Percentiles rank a stretch among this genome's conserved stretches.
Conservation (phyloP, 2,888 invertebrate genomes). For the Cancer borealis region DNA sequence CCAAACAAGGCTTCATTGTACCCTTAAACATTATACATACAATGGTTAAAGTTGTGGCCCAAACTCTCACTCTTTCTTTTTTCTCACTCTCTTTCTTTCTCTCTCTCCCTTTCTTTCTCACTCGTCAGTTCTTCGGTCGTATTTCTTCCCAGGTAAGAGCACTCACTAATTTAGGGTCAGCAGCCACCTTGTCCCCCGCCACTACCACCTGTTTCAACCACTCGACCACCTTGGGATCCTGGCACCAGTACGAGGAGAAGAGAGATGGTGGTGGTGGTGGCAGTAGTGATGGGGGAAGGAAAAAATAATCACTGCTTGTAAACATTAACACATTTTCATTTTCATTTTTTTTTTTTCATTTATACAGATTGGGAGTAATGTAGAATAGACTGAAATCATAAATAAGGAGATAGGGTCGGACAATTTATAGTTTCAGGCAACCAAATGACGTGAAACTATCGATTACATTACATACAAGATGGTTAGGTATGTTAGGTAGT, state of each 20-base stretch:
- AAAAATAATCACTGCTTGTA: too few relatives aligned
- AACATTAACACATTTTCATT: too few relatives aligned
- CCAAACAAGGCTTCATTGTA: background rate
- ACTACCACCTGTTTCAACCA: constrained; percentile 78
- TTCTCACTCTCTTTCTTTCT: background rate
- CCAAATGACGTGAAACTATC: too few relatives aligned
- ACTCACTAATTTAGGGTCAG: constrained; percentile 78
- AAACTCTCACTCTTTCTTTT: background rate
- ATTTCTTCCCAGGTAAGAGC: constrained; percentile 61
- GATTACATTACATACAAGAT: too few relatives aligned
- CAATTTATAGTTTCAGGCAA: too few relatives aligned
- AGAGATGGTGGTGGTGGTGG: background rate
- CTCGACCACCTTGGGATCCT: constrained; percentile 78
- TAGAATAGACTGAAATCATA: too few relatives aligned
- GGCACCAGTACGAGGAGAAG: background rate
- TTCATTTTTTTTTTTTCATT: too few relatives aligned
- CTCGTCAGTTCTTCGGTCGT: constrained; percentile 47
- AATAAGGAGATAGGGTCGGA: too few relatives aligned
- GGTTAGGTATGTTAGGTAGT: too few relatives aligned
- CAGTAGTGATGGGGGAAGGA: too few relatives aligned
- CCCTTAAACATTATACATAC: background rate
- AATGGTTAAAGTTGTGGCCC: background rate
- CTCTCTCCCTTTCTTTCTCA: constrained; percentile 21
- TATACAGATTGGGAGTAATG: too few relatives aligned
- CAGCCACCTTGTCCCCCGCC: constrained; percentile 78